Base-by-base conservation (phyloP, 2,113 vertebrate genomes). In the Pelodiscus sinensis region DNA sequence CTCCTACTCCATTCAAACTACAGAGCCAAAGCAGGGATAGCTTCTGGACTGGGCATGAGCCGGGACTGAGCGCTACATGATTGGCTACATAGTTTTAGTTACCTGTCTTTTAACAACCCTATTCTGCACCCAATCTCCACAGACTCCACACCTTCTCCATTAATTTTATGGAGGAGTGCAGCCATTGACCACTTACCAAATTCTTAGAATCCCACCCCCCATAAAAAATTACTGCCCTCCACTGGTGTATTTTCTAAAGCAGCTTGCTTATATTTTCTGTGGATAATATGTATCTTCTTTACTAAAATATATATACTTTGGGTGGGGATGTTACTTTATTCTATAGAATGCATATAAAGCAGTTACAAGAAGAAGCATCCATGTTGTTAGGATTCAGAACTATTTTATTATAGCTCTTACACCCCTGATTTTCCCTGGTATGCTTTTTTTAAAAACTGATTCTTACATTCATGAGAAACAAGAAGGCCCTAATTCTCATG, bases 401-500 rank as follows among this genome's bases (percentile, higher is more conserved):
- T 88, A 55, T 31, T 62, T 85, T n/a, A 79, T n/a, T 92, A 19
- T 22, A 84, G 90, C 35, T 86, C 92, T 79, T 9, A 85, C 31
- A 35, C 58, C 93, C 29, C 57, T 88, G 71, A 51, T 81, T 94
- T 90, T 86, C 84, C 38, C 62, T 88, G 31, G 29, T 75, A n/a
- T 55, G 54, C 71, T 85, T 92, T 73, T 90, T 57, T 93, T 44
- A 44, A 21, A 91, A 95, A 91, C 90, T 1, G 1, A 94, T 92
- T 44, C 24, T 79, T 91, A 27, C 18, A 91, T 25, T 71, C 77
- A 4, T 84, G 54, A 92, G 44, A 79, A 24, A 91, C 84, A 84
- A 92, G 57, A 79, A 95, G 90, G 73, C 25, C 21, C 44, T 83
- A 44, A 38, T 57, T 79, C 96, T 91, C 89, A 65, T 92, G 94